phyloP scores from a whole-genome alignment of 2,888 invertebrate genomes.

The Apodemia zela region DNA sequence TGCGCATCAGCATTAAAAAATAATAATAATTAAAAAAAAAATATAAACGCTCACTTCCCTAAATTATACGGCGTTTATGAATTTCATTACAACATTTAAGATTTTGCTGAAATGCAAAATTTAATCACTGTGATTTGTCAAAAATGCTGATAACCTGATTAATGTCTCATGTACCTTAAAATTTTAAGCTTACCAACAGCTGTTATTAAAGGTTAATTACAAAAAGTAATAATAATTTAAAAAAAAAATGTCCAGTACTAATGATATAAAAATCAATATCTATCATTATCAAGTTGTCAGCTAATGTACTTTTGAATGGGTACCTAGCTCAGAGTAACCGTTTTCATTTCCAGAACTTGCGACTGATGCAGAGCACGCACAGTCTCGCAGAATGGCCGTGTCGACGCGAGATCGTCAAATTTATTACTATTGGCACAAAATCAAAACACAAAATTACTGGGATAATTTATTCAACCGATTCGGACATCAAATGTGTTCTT shows the following conservation, averaged over 20 bases:
- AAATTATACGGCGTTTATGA: too few relatives aligned
- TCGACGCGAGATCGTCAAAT: not conserved
- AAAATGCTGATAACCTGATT: constrained; percentile 2
- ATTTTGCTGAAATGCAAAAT: too few relatives aligned
- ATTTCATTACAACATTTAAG: too few relatives aligned
- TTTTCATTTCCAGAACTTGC: constrained; percentile 8
- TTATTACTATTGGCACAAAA: not conserved
- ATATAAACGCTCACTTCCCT: not conserved
- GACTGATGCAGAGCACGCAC: constrained; percentile 33
- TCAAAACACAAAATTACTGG: not conserved
- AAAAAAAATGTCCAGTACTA: not conserved
- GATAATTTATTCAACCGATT: not conserved
- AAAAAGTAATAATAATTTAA: not conserved
- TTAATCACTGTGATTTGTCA: not conserved
- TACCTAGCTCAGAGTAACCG: constrained; percentile 9
- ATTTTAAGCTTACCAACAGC: not conserved
- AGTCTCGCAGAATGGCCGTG: constrained; percentile 31
- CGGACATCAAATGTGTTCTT: too few relatives aligned
- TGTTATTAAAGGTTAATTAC: too few relatives aligned
- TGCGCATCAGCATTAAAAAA: too few relatives aligned
- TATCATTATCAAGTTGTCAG: constrained; percentile 9
- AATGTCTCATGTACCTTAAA: not conserved
- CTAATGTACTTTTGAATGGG: constrained; percentile 13
- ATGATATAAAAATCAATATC: not conserved
- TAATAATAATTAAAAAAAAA: not conserved